Percentiles rank a stretch among this genome's conserved stretches.
Evolutionary conservation across 2,888 invertebrate genomes (phyloP).

Genomic region (Cepaea hortensis): DNA sequence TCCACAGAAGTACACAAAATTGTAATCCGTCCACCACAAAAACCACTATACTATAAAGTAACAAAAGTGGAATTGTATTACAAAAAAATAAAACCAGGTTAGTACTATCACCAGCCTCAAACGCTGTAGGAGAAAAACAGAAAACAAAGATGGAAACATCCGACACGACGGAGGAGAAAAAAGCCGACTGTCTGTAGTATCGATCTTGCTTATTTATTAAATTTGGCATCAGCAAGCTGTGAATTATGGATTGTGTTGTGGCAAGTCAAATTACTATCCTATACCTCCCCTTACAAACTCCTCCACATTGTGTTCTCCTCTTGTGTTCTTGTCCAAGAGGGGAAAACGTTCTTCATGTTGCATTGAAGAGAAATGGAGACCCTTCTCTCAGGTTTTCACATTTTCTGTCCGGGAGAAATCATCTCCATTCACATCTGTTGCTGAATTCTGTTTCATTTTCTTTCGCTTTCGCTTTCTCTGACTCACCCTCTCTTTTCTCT

Average conservation of each 20-base stretch:
- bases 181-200: not conserved
- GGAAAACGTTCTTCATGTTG: not conserved
- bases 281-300: not conserved
- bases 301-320: not conserved
- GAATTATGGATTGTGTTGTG: conserved; percentile 41
- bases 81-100: conserved; percentile 4
- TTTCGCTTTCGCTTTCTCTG: not conserved
- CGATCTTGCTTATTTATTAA: conserved; percentile 38
- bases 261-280: conserved; percentile 30
- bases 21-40: no score
- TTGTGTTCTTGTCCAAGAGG: not conserved
- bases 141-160: conserved; percentile 3
- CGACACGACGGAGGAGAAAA: not conserved
- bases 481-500: not conserved
- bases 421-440: not conserved
- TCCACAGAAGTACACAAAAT: no score
- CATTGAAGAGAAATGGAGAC: not conserved
- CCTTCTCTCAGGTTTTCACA: not conserved
- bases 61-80: not conserved
- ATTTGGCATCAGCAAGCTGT: conserved; percentile 39
- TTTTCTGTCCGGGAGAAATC: not conserved
- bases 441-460: not conserved
- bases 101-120: not conserved
- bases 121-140: not conserved
- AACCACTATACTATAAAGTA: not conserved